phyloP scores from a whole-genome alignment of 2,113 vertebrate species.

The Hiodon alosoides region DNA sequence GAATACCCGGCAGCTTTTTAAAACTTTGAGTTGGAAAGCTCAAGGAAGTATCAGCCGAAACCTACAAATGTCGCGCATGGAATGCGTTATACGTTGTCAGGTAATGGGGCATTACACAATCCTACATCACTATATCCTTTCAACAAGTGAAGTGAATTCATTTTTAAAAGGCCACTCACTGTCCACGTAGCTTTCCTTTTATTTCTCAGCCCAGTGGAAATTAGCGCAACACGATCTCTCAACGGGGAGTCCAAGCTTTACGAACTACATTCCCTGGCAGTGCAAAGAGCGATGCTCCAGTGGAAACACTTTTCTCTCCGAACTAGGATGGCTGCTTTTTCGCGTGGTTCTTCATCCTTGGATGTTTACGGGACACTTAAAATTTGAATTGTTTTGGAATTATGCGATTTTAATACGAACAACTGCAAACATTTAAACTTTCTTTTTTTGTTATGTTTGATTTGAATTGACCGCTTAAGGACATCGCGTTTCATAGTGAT shows the following conservation, averaged over 20 bases:
- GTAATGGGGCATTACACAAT: slow-evolving; percentile 7
- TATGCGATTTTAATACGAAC: neutral
- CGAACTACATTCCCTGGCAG: neutral
- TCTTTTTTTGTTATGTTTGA: neutral
- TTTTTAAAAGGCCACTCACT: slow-evolving; percentile 1
- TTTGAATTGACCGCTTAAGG: too few species aligned
- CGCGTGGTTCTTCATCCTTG: neutral
- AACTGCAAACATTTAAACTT: neutral
- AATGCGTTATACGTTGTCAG: neutral
- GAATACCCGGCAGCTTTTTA: too few species aligned
- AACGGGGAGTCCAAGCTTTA: slow-evolving; percentile 42
- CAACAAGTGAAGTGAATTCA: slow-evolving; percentile 3
- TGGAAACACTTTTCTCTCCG: slow-evolving; percentile 23
- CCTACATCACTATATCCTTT: neutral
- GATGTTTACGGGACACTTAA: neutral
- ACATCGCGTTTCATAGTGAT: too few species aligned
- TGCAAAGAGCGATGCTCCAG: neutral
- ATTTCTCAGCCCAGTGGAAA: slow-evolving; percentile 9
- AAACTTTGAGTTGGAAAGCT: neutral
- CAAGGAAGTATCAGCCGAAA: neutral
- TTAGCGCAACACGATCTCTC: slow-evolving; percentile 37
- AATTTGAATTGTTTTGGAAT: neutral
- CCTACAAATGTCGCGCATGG: neutral
- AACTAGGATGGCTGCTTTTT: slow-evolving; percentile 26
- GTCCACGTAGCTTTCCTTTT: slow-evolving; percentile 9